These are phyloP conservation scores for Paralinhomoeus sp. DNA, from an alignment of 2,888 invertebrate species.

Conservation along the genomic window DNA sequence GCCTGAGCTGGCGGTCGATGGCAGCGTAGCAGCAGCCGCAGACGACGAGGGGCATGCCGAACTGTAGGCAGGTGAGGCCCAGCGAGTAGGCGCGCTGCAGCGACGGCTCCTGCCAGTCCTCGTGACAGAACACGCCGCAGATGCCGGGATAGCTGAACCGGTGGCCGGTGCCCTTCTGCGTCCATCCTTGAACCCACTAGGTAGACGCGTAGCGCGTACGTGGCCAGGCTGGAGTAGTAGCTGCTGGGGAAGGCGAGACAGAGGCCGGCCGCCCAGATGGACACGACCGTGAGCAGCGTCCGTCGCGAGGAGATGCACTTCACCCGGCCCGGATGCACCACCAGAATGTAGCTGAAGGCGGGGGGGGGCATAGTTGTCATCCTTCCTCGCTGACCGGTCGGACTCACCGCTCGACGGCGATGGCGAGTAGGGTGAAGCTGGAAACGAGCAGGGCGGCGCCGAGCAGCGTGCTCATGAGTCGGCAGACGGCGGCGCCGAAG, in stretches of 20 bases:
- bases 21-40: conserved; percentile 14
- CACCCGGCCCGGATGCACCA: conserved; percentile 10
- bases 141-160: conserved; percentile 9
- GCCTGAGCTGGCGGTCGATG: conserved; percentile 6
- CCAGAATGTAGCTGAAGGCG: conserved; percentile 14
- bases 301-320: conserved; percentile 15
- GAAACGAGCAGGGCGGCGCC: conserved; percentile 22
- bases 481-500: conserved; percentile 18
- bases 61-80: conserved; percentile 17
- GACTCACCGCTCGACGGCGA: conserved; percentile 15
- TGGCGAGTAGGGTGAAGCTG: conserved; percentile 20
- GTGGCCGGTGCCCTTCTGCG: too few relatives aligned
- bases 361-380: too few relatives aligned
- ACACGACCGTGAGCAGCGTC: conserved; percentile 13
- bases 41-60: conserved; percentile 20
- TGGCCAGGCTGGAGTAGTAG: conserved; percentile 12
- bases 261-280: conserved; percentile 19
- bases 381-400: neutral
- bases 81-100: conserved; percentile 12
- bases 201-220: neutral
- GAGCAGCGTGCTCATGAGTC: conserved; percentile 19
- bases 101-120: conserved; percentile 15
- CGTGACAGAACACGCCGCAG: conserved; percentile 22
- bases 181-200: too few relatives aligned
- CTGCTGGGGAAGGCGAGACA: conserved; percentile 18